These are phyloP conservation scores for Eretmocerus hayati DNA, from an alignment of 2,888 invertebrate species.

Conservation along the genomic window DNA sequence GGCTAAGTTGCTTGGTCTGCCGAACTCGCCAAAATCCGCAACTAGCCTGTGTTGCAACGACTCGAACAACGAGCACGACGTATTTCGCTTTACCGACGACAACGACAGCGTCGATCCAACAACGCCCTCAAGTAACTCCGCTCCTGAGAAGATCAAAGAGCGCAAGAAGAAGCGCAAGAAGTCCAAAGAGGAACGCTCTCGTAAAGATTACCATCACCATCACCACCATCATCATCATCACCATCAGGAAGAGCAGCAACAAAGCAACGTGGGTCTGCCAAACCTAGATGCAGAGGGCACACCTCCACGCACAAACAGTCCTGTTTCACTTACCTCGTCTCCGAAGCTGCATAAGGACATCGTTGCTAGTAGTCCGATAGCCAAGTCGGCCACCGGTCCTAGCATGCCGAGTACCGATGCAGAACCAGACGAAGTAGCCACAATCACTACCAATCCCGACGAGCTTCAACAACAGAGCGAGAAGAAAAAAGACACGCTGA, in stretches of 20 bases:
- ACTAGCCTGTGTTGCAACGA: slow-evolving; percentile 46
- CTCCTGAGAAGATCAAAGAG: slow-evolving; percentile 57
- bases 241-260: no score
- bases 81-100: slow-evolving; percentile 57
- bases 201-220: slow-evolving; percentile 62
- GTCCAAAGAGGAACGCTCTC: slow-evolving; percentile 69
- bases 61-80: slow-evolving; percentile 42
- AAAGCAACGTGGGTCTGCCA: not conserved
- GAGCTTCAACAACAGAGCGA: slow-evolving; percentile 37
- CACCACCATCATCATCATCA: slow-evolving; percentile 50
- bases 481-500: slow-evolving; percentile 57
- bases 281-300: slow-evolving; percentile 22
- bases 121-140: slow-evolving; percentile 39
- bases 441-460: slow-evolving; percentile 16
- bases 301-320: slow-evolving; percentile 50
- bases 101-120: slow-evolving; percentile 53
- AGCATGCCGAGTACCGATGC: not conserved
- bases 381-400: slow-evolving; percentile 37
- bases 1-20: slow-evolving; percentile 69
- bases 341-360: slow-evolving; percentile 32
- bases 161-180: slow-evolving; percentile 82
- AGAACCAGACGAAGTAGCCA: no score
- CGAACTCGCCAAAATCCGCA: slow-evolving; percentile 49
- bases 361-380: slow-evolving; percentile 50
- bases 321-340: slow-evolving; percentile 33